Evolutionary conservation across 92 coral and sea anemone species (phyloP), one percentile per base, ranked within the genome.

Genomic region (Ricordea florida): DNA sequence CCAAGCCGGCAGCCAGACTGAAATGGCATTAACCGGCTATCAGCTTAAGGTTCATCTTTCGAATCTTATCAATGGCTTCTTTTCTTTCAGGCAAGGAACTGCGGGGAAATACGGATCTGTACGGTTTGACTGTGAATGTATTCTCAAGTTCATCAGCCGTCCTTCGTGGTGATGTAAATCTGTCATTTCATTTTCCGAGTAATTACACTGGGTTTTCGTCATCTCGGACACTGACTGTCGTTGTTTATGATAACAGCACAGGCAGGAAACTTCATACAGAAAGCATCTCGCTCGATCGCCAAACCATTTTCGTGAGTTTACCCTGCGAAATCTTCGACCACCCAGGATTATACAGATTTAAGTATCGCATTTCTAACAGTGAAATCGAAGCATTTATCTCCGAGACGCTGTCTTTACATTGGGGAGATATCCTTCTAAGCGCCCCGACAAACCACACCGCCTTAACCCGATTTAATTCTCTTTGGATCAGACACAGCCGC

Each of bases 391-490:
- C 72, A 10, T 79, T 69, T 34, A 70, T 84, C 43, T 68, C 87
- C 27, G 67, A 83, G 57, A 96, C 84, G 5, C 33, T 81, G 86
- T 33, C 51, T 17, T 62, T 96, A 9, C 66, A 81, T 49, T 83
- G 93, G 87, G 92, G 92, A 49, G 57, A 63, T 18, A 75, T 91
- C 53, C 62, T 64, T 41, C 63, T 96, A 25, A 85, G 75, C 5
- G 70, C 90, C 17, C 96, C 97, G 28, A 32, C 56, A 38, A 89
- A 89, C 69, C 97, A 96, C 87, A 96, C 99, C 28, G 93, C 97
- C 30, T 62, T 96, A 63, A 91, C 92, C 30, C 83, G 80, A 37
- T 85, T 93, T 22, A 85, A 87, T 11, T 81, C 87, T 3, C 81
- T 92, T 52, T 86, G 97, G 96, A 81, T 96, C 34, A 80, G 78